Percentiles rank a stretch among this genome's conserved stretches.
These are phyloP conservation scores for Bathybates hornii DNA, from an alignment of 2,113 vertebrate species.

Conservation along the genomic window DNA sequence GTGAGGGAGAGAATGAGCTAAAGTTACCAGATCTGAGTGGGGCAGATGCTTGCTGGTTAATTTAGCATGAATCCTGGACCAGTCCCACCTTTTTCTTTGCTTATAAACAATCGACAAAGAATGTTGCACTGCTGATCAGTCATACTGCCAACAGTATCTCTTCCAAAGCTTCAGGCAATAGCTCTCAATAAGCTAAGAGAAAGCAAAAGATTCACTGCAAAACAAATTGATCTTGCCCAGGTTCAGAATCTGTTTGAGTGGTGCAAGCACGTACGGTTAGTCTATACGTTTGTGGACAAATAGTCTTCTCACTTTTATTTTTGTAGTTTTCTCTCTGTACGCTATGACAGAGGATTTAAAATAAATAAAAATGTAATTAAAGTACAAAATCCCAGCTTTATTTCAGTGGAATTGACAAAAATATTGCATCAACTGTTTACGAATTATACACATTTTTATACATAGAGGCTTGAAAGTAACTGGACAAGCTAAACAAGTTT, in stretches of 20 bases:
- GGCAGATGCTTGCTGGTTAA: slow-evolving; percentile 55
- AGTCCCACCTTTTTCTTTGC: slow-evolving; percentile 11
- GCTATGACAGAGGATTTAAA: background rate
- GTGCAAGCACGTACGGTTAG: background rate
- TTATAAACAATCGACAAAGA: slow-evolving; percentile 17
- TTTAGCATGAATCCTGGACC: slow-evolving; percentile 45
- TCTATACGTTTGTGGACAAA: background rate
- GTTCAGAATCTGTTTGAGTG: background rate
- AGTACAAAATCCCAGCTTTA: background rate
- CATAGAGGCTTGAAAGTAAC: background rate
- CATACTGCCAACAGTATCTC: slow-evolving; percentile 4
- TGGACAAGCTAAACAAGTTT: background rate
- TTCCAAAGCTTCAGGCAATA: slow-evolving; percentile 14
- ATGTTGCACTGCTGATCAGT: slow-evolving; percentile 22
- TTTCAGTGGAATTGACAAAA: background rate
- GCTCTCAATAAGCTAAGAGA: slow-evolving; percentile 41
- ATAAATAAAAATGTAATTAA: background rate
- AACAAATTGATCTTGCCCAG: background rate
- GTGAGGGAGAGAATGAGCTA: background rate
- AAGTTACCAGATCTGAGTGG: slow-evolving; percentile 17
- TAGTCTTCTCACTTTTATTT: background rate
- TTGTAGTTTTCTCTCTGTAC: background rate
- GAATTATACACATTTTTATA: background rate
- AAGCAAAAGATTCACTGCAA: slow-evolving; percentile 5
- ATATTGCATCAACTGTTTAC: background rate